Percentiles rank a stretch among this genome's conserved stretches.
Evolutionary conservation across 2,797 vertebrate genomes (phyloP).

Genomic region (Phalanger gymnotis): DNA sequence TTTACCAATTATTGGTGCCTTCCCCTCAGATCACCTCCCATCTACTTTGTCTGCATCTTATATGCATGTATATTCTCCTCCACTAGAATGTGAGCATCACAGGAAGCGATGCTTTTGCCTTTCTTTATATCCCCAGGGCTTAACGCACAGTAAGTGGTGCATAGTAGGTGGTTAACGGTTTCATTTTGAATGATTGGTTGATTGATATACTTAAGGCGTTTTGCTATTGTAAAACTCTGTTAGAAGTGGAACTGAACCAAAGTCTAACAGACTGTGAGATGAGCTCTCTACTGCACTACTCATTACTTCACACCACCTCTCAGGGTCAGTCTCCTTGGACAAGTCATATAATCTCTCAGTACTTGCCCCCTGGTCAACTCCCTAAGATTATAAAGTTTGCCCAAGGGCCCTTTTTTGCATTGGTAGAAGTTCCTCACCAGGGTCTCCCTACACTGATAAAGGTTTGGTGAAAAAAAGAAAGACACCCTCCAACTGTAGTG

Average conservation of each 20-base stretch:
- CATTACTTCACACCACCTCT: background rate
- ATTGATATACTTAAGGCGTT: background rate
- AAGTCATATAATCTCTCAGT: background rate
- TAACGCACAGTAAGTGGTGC: background rate
- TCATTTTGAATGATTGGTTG: background rate
- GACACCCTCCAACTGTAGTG: background rate
- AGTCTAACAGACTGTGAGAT: background rate
- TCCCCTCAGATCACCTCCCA: background rate
- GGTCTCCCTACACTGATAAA: background rate
- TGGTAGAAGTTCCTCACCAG: background rate
- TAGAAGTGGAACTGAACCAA: background rate
- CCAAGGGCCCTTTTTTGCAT: background rate
- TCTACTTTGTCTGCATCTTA: background rate
- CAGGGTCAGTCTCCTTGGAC: background rate
- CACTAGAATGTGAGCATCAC: background rate
- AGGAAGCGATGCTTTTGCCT: background rate
- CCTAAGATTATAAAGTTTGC: background rate
- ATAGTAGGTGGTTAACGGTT: background rate
- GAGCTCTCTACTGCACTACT: background rate
- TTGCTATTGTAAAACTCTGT: background rate
- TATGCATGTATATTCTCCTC: background rate
- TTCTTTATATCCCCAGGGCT: background rate
- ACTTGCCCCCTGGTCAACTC: background rate
- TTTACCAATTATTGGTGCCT: conserved; percentile 15
- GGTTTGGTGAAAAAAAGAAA: background rate